These are phyloP conservation scores for Stercorarius parasiticus DNA, from an alignment of 2,113 vertebrate genomes.

Conservation along the genomic window DNA sequence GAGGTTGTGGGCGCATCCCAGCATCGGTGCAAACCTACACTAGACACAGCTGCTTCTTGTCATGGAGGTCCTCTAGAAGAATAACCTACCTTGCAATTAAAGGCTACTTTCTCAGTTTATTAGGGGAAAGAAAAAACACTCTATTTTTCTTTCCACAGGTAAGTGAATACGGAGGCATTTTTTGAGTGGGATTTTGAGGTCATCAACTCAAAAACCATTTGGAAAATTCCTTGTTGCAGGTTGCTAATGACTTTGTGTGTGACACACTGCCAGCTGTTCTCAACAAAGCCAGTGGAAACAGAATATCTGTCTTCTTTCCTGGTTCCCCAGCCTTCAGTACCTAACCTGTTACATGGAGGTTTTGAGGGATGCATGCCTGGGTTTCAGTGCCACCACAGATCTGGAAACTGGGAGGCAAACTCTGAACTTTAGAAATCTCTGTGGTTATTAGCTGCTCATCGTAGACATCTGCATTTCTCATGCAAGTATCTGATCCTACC, in stretches of 20 bases:
- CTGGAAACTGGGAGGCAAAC: not conserved
- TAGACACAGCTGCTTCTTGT: not conserved
- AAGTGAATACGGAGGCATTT: not conserved
- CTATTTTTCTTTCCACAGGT: not conserved
- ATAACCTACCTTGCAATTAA: not conserved
- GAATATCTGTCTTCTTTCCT: not conserved
- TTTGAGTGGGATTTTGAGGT: not conserved
- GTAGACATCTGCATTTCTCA: not conserved
- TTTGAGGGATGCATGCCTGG: not conserved
- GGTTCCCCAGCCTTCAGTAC: not conserved
- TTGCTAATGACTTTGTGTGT: not conserved
- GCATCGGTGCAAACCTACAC: not conserved
- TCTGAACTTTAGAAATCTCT: not conserved
- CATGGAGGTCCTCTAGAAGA: not conserved
- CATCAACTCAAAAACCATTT: not conserved
- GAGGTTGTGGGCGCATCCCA: not conserved
- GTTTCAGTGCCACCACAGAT: not conserved
- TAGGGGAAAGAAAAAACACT: not conserved
- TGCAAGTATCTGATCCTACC: not conserved
- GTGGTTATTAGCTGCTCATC: not conserved
- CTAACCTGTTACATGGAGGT: fast-evolving
- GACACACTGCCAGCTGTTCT: not conserved
- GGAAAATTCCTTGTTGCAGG: not conserved
- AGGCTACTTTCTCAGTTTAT: not conserved
- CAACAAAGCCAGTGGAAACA: not conserved